Conservation (phyloP, 2,797 vertebrate species). For the Manis javanica region DNA sequence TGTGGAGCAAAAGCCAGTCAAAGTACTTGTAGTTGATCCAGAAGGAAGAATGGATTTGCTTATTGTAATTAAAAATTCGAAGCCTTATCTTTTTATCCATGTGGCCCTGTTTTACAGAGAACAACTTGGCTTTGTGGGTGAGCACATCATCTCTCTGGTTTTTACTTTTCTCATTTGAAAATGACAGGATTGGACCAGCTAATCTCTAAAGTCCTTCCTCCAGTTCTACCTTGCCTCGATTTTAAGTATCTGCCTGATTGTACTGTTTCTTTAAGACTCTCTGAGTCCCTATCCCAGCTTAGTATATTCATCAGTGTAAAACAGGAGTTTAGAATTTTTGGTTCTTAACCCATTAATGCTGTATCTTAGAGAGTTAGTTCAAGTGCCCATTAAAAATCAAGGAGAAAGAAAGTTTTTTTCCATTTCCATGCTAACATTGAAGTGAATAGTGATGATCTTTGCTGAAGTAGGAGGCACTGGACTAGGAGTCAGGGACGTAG, state of each 20-base stretch:
- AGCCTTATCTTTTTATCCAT: background rate
- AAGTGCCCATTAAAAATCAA: slow-evolving; percentile 13
- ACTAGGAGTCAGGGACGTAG: background rate
- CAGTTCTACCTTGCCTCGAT: slow-evolving; percentile 7
- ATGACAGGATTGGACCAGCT: slow-evolving; percentile 18
- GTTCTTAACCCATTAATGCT: slow-evolving; percentile 1
- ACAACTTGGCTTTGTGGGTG: slow-evolving; percentile 44
- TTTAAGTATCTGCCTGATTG: slow-evolving; percentile 14
- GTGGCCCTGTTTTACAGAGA: background rate
- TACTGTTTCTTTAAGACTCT: background rate
- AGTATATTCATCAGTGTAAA: background rate
- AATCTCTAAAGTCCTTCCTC: slow-evolving; percentile 11
- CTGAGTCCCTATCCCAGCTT: background rate
- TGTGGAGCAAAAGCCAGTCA: background rate
- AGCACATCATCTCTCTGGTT: background rate
- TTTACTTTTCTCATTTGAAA: slow-evolving; percentile 27
- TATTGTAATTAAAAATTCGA: slow-evolving; percentile 53
- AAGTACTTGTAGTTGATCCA: background rate
- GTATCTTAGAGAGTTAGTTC: background rate
- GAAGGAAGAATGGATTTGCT: slow-evolving; percentile 25
- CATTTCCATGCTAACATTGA: slow-evolving; percentile 6
- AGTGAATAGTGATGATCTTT: slow-evolving; percentile 15
- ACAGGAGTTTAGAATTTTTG: background rate
- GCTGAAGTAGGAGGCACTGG: background rate
- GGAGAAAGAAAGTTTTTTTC: background rate